phyloP scores from a whole-genome alignment of 2,113 vertebrate species.

The Brienomyrus brachyistius region DNA sequence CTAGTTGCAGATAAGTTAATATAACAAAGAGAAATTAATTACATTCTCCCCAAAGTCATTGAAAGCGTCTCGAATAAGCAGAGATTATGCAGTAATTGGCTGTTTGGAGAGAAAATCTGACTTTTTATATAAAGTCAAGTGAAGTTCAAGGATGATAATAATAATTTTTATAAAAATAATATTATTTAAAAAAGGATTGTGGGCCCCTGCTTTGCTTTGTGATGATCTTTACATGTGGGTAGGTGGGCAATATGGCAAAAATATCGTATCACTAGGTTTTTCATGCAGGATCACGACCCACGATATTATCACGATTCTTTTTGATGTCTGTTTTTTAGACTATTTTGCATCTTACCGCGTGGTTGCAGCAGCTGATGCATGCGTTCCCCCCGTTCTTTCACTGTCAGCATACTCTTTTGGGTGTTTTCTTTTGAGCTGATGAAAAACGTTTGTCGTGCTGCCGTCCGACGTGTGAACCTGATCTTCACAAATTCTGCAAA shows the following conservation, averaged over 20 bases:
- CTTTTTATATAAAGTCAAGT: neutral
- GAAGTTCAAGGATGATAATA: neutral
- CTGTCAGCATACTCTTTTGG: neutral
- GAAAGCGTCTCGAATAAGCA: neutral
- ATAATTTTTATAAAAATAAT: too few relatives aligned
- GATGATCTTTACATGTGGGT: slow-evolving; percentile 43
- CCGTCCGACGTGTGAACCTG: neutral
- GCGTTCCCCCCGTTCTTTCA: neutral
- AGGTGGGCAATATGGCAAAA: neutral
- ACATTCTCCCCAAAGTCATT: neutral
- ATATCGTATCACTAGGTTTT: neutral
- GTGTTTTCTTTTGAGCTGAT: neutral
- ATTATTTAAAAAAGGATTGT: too few relatives aligned
- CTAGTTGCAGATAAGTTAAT: neutral
- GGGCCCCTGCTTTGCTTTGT: neutral
- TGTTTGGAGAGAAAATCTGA: neutral
- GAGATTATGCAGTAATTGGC: neutral
- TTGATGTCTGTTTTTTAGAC: neutral
- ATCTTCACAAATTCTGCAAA: neutral
- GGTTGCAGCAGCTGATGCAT: neutral
- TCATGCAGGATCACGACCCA: neutral
- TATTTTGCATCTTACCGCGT: neutral
- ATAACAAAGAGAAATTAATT: slow-evolving; percentile 3
- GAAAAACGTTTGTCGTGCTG: neutral
- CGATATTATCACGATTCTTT: neutral